Evolutionary conservation across 2,888 invertebrate species (phyloP), one percentile per base, ranked within the genome.

Genomic region (Leucoma salicis): DNA sequence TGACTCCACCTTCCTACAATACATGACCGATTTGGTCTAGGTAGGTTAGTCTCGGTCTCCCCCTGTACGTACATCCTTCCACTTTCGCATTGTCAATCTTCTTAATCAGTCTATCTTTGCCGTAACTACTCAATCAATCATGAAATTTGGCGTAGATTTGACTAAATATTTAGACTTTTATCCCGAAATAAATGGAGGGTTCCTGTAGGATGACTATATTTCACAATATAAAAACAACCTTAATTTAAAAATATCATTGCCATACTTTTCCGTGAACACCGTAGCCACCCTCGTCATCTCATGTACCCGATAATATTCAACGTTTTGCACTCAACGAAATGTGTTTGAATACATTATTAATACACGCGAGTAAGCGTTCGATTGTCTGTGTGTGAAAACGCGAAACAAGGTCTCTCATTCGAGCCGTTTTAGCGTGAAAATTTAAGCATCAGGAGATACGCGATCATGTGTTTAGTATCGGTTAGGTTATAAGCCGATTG

Each of bases 281-380:
- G 48, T 43, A 14, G 21, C 29, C 36, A 34, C 29, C 27, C 27
- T 31, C 28, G 35, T 37, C 42, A 46, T 44, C 34, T 37, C 34
- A 12, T 52, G 51, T 57, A 54, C 60, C 66, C 59, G 53, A 66
- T 71, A 31, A 77, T 76, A 76, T 66, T 62, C 60, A 58, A 49
- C 57, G 65, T 59, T 66, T 60, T 64, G 64, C 66, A 65, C 65
- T 66, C 66, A 62, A 58, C 59, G 53, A 63, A 59, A 70, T 70
- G 67, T 70, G 66, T 66, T 71, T 68, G 64, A 70, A 66, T 70
- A 64, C 53, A 57, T 62, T 68, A 73, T 71, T 70, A 71, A 66
- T 65, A 63, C 65, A 60, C 49, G 53, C 38, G 55, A 64, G 58
- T 62, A 53, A 55, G 45, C 53, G 53, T 53, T 49, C 42, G 42